Conservation (phyloP, 1,140 invertebrate species). For the Fopius arisanus region DNA sequence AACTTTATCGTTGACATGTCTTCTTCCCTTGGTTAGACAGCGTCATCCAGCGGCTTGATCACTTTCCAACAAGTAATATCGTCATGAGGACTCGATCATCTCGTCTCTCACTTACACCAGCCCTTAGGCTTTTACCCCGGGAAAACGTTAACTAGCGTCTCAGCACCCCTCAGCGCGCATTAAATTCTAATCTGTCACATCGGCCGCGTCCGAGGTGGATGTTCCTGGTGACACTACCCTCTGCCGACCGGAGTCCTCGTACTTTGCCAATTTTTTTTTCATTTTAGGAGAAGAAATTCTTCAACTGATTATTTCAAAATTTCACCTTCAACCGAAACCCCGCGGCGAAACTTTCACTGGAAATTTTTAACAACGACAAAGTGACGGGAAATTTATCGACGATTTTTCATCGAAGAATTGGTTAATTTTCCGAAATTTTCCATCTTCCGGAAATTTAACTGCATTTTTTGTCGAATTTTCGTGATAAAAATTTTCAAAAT, state of each 20-base stretch:
- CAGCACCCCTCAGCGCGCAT: slow-evolving; percentile 46
- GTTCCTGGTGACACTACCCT: slow-evolving; percentile 5
- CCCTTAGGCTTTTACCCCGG: slow-evolving; percentile 11
- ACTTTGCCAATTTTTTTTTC: too few species aligned
- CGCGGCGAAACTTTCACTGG: too few species aligned
- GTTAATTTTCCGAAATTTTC: neutral
- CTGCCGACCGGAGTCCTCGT: too few species aligned
- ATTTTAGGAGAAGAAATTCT: too few species aligned
- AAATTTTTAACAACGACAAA: neutral
- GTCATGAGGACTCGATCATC: slow-evolving; percentile 28
- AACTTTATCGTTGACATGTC: slow-evolving; percentile 4
- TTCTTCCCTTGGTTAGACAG: neutral
- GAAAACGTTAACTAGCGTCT: slow-evolving; percentile 13
- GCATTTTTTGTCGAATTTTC: too few species aligned
- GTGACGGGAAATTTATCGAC: too few species aligned
- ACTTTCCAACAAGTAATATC: slow-evolving; percentile 38
- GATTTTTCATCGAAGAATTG: too few species aligned
- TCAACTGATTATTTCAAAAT: too few species aligned
- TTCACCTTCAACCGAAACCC: too few species aligned
- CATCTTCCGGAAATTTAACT: neutral
- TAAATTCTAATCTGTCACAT: slow-evolving; percentile 62
- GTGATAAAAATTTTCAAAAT: too few species aligned
- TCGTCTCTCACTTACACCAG: slow-evolving; percentile 19
- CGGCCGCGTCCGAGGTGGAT: slow-evolving; percentile 41
- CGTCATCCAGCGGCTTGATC: slow-evolving; percentile 36